Percentiles rank a stretch among this genome's conserved stretches.
Conservation (phyloP, 2,888 invertebrate genomes). For the Andrena chrysosceles region DNA sequence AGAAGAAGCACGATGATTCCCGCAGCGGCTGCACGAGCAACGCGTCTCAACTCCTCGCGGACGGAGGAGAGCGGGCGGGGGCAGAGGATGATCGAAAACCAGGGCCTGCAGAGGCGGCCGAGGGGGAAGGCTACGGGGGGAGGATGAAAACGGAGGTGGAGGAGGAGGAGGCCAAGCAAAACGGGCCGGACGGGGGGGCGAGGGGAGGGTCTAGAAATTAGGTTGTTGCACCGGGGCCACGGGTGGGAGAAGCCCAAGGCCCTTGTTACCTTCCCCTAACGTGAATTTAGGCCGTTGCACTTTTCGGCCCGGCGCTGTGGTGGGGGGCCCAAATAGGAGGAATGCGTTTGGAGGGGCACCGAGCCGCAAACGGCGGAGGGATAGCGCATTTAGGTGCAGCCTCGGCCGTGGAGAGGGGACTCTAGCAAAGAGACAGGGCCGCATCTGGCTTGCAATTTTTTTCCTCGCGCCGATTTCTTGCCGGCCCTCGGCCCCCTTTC, state of each 20-base stretch:
- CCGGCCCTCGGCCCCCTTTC: constrained; percentile 28
- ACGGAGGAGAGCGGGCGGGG: constrained; percentile 46
- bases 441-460: constrained; percentile 76
- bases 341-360: constrained; percentile 76
- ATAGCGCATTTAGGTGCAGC: constrained; percentile 82
- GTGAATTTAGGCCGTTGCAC: constrained; percentile 85
- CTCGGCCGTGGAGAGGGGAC: constrained; percentile 76
- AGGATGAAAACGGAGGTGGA: constrained; percentile 65
- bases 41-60: constrained; percentile 57
- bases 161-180: constrained; percentile 54
- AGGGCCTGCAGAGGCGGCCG: constrained; percentile 44
- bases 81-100: constrained; percentile 49
- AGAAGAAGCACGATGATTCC: constrained; percentile 75
- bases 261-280: constrained; percentile 82
- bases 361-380: constrained; percentile 76
- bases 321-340: constrained; percentile 84
- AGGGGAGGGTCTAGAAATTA: constrained; percentile 84
- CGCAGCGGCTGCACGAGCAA: constrained; percentile 64
- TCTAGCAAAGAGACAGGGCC: constrained; percentile 84
- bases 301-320: constrained; percentile 81
- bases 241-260: constrained; percentile 82
- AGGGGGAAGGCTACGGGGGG: constrained; percentile 29
- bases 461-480: constrained; percentile 42
- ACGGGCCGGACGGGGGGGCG: constrained; percentile 59
- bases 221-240: constrained; percentile 83